Evolutionary conservation across 1,140 invertebrate species (phyloP).

Genomic region (Zaprionus ghesquierei): DNA sequence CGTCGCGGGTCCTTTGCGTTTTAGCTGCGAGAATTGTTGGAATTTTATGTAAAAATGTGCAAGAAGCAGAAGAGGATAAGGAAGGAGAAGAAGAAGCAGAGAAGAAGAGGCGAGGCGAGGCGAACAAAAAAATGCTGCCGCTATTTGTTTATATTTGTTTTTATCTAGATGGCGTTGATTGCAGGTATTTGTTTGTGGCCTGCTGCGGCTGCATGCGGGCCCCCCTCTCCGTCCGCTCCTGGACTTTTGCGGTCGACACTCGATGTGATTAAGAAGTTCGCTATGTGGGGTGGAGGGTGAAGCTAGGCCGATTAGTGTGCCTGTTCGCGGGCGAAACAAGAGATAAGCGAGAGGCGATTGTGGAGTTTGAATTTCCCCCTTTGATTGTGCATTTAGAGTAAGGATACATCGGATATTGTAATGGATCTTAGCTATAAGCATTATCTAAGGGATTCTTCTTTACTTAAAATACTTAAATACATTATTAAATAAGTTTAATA

Average conservation of each 20-base stretch:
- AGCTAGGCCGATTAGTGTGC: conserved; percentile 11
- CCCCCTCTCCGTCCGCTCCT: too few relatives aligned
- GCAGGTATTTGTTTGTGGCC: conserved; percentile 69
- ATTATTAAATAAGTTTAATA: too few relatives aligned
- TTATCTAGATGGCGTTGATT: conserved; percentile 78
- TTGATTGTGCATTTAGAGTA: conserved; percentile 7
- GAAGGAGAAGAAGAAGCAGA: neutral
- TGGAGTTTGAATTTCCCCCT: neutral
- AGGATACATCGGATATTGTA: too few relatives aligned
- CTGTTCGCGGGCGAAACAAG: neutral
- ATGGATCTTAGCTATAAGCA: too few relatives aligned
- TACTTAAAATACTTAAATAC: too few relatives aligned
- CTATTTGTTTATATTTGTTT: conserved; percentile 78
- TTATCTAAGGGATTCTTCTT: too few relatives aligned
- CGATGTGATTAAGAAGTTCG: conserved; percentile 45
- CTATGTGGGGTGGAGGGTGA: neutral
- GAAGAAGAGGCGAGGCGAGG: neutral
- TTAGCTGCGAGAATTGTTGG: conserved; percentile 37
- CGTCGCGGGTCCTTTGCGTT: conserved; percentile 33
- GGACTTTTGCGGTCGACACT: conserved; percentile 22
- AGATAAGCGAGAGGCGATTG: conserved; percentile 13
- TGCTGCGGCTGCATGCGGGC: conserved; percentile 15
- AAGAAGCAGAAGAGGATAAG: neutral
- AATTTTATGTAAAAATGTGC: conserved; percentile 69
- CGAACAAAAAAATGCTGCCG: conserved; percentile 31